phyloP scores from a whole-genome alignment of 2,797 vertebrate species.

The Poeciliopsis gracilis region DNA sequence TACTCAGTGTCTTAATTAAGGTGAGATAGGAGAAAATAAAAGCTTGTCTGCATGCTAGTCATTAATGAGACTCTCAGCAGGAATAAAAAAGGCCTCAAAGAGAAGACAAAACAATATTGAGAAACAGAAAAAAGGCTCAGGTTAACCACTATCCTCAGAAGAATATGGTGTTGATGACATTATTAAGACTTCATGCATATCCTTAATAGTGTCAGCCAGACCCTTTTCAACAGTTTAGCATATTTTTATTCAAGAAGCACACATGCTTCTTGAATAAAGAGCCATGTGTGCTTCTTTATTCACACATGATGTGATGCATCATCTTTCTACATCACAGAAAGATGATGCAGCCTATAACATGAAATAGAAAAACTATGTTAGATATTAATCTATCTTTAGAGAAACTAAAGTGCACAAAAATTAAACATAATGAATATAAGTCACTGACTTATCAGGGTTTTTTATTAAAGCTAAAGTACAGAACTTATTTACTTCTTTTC shows the following conservation, averaged over 20 bases:
- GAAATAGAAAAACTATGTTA: not conserved
- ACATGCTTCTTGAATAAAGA: too few species aligned
- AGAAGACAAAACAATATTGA: constrained; percentile 5
- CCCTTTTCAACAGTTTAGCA: not conserved
- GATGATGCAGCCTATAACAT: not conserved
- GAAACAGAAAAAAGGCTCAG: constrained; percentile 15
- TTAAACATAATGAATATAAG: not conserved
- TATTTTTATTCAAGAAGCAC: not conserved
- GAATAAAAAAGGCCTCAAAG: constrained; percentile 13
- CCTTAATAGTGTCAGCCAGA: constrained; percentile 4
- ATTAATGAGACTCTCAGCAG: constrained; percentile 35
- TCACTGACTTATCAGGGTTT: not conserved
- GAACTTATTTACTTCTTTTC: too few species aligned
- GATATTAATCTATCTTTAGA: not conserved
- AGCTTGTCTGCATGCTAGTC: not conserved
- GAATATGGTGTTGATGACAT: constrained; percentile 21
- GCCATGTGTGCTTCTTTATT: too few species aligned
- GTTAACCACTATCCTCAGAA: constrained; percentile 41
- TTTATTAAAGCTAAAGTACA: not conserved
- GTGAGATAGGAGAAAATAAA: constrained; percentile 22
- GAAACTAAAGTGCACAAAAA: not conserved
- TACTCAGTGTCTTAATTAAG: constrained; percentile 40
- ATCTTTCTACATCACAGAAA: too few species aligned
- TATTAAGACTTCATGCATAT: constrained; percentile 22
- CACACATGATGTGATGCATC: too few species aligned